Evolutionary conservation across 2,113 vertebrate species (phyloP).

Genomic region (Chaetodon auriga): DNA sequence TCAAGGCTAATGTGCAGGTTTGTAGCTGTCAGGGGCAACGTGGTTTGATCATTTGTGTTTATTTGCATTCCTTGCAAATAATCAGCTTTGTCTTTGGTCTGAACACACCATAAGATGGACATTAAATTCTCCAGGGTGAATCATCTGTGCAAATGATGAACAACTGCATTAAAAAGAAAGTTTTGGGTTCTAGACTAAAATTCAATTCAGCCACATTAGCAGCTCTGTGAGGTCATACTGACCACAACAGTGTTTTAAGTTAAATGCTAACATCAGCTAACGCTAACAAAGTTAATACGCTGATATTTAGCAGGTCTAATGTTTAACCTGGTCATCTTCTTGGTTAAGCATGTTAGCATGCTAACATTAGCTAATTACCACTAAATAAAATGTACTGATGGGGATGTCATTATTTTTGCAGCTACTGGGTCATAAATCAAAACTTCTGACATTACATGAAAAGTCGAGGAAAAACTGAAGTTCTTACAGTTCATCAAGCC

Average conservation of each 20-base stretch:
- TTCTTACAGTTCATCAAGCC: too few relatives aligned
- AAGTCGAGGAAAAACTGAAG: too few relatives aligned
- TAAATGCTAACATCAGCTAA: not conserved
- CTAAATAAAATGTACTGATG: not conserved
- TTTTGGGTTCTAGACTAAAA: not conserved
- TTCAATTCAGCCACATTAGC: not conserved
- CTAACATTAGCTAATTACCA: not conserved
- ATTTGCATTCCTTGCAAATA: too few relatives aligned
- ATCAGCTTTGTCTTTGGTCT: too few relatives aligned
- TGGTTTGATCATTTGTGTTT: too few relatives aligned
- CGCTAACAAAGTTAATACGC: not conserved
- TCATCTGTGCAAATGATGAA: not conserved
- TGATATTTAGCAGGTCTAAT: not conserved
- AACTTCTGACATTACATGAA: too few relatives aligned
- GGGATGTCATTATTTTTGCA: not conserved
- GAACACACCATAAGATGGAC: not conserved
- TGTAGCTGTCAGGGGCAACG: too few relatives aligned
- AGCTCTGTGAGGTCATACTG: not conserved
- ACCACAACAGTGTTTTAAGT: not conserved
- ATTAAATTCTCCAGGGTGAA: not conserved
- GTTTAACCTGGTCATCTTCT: not conserved
- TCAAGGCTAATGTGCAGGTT: too few relatives aligned
- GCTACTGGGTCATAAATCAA: not conserved
- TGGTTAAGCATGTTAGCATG: not conserved
- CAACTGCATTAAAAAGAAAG: not conserved